Base-by-base conservation (phyloP, 1,140 invertebrate genomes). In the Cydia fagiglandana region DNA sequence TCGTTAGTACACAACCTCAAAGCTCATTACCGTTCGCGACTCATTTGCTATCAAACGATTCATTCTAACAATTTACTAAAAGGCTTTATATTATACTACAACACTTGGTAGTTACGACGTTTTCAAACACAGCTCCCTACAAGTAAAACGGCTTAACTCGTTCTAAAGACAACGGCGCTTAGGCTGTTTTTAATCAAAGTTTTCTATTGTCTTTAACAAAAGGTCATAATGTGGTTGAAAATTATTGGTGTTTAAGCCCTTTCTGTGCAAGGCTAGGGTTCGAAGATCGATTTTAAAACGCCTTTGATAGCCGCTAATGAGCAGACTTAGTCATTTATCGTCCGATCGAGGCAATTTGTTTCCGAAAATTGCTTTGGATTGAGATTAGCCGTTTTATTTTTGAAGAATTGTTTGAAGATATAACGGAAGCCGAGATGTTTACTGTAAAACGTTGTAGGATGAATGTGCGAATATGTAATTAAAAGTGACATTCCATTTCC, bases 21-120 rank as follows among this genome's bases (percentile, higher is more conserved):
- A 61, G 56, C 56, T 61, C 53, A 61, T 61, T 61, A 61, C 7
- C 56, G 56, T 61, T 61, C 56, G 56, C 56, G 20, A 20, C 56
- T 61, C 56, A 61, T 61, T 61, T 10, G 12, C 20, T 61, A 61
- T 61, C 20, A 24, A 61, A 61, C 56, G 56, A 61, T 61, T 24
- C 56, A 12, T 61, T 61, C 9, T 24, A 12, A 7, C n/a, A 15
- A 10, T 61, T 61, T 17, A 47, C 45, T 3, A 24, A 61, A 61
- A 12, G 20, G 56, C 56, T 24, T 61, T 1, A 61, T 61, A 10
- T 61, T n/a, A 20, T 24, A 7, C 20, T 7, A 6, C 3, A 61
- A 24, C 7, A 24, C 17, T 17, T 9, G 20, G 56, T 2, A 61
- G 20, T 24, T 61, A 61, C 56, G 56, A 10, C 20, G 2, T 24